These are phyloP conservation scores for Oryzias celebensis DNA, from an alignment of 2,113 vertebrate genomes.

Conservation along the genomic window DNA sequence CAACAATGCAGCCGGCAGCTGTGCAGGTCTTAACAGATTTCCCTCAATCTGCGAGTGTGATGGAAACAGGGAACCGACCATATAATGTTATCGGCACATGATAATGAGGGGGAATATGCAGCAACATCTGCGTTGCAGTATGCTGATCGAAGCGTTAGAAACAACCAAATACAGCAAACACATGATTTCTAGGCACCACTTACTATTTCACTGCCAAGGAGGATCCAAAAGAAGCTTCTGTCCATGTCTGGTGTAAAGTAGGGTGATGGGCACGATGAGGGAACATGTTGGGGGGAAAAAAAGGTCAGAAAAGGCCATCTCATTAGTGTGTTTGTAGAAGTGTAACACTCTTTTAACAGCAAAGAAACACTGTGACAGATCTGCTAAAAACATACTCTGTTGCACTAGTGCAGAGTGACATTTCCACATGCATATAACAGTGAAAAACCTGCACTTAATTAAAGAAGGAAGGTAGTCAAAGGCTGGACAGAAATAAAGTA, in stretches of 20 bases:
- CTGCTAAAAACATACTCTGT: not conserved
- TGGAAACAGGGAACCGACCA: constrained; percentile 35
- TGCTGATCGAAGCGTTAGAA: constrained; percentile 5
- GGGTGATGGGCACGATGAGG: constrained; percentile 11
- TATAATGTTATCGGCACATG: constrained; percentile 40
- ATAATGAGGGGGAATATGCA: constrained; percentile 46
- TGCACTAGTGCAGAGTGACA: constrained; percentile 6
- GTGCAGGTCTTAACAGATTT: constrained; percentile 40
- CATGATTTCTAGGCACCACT: constrained; percentile 6
- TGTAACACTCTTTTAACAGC: constrained; percentile 9
- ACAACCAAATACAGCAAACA: constrained; percentile 1
- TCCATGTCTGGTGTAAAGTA: constrained; percentile 12
- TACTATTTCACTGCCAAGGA: not conserved
- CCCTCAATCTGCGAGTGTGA: constrained; percentile 44
- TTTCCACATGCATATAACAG: not conserved
- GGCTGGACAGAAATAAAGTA: constrained; percentile 20
- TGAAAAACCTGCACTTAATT: constrained; percentile 20
- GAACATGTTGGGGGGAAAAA: constrained; percentile 31
- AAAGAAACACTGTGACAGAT: constrained; percentile 12
- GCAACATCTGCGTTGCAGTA: constrained; percentile 46
- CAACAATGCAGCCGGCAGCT: constrained; percentile 28
- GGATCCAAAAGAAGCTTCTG: not conserved
- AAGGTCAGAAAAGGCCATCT: constrained; percentile 30
- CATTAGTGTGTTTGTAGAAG: constrained; percentile 31
- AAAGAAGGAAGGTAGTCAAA: not conserved